These are phyloP conservation scores for Natrix natrix DNA, from an alignment of 2,797 vertebrate genomes.

Conservation along the genomic window DNA sequence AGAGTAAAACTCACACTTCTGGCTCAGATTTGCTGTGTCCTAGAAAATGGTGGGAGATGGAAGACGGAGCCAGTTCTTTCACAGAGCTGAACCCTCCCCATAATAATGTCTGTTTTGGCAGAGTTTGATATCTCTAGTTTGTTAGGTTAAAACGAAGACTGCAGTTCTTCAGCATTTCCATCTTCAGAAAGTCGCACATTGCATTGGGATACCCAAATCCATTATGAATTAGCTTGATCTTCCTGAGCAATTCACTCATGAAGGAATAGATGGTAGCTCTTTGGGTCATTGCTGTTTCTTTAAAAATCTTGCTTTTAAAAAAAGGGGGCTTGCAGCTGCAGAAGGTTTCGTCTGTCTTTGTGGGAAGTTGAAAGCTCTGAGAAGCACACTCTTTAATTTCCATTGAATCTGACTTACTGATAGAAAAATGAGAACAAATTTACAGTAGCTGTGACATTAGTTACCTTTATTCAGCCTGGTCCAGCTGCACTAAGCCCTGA, in stretches of 20 bases:
- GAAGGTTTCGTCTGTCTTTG: conserved; percentile 23
- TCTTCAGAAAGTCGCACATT: conserved; percentile 56
- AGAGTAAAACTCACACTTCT: conserved; percentile 17
- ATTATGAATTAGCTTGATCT: conserved; percentile 48
- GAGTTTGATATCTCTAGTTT: conserved; percentile 58
- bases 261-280: conserved; percentile 44
- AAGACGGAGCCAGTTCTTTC: conserved; percentile 37
- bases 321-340: conserved; percentile 31
- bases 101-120: conserved; percentile 65
- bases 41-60: conserved; percentile 3
- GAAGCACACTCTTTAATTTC: conserved; percentile 72
- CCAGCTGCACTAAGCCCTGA: conserved; percentile 95
- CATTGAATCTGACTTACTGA: conserved; percentile 82
- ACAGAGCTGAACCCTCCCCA: conserved; percentile 50
- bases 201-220: conserved; percentile 56
- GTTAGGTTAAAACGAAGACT: conserved; percentile 59
- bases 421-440: conserved; percentile 79
- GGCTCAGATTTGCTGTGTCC: conserved; percentile 24
- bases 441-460: conserved; percentile 92
- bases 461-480: conserved; percentile 88
- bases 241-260: conserved; percentile 39
- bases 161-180: conserved; percentile 68
- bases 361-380: conserved; percentile 40
- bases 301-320: conserved; percentile 30
- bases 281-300: conserved; percentile 6